A percentile compares a stretch with the other conserved stretches of the same genome.
These are phyloP conservation scores for Phaetusa simplex DNA, from an alignment of 2,113 vertebrate genomes.

Conservation along the genomic window DNA sequence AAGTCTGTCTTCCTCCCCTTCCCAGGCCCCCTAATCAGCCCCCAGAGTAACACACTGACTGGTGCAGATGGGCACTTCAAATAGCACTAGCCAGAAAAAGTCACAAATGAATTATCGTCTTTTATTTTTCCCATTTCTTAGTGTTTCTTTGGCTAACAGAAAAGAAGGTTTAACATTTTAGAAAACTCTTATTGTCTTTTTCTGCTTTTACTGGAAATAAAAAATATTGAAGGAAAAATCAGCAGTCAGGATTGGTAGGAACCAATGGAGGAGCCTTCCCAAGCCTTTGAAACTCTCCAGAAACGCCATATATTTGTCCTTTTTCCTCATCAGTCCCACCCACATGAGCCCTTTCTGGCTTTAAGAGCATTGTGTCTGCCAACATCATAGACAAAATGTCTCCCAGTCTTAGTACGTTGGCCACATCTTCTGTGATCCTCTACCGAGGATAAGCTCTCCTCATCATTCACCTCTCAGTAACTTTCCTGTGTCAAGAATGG, in stretches of 20 bases:
- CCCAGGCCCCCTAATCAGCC: not conserved
- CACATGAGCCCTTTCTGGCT: not conserved
- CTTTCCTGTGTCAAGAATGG: not conserved
- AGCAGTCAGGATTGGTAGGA: not conserved
- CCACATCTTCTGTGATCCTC: not conserved
- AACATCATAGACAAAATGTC: not conserved
- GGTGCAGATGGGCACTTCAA: not conserved
- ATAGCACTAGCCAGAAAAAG: not conserved
- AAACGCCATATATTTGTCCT: not conserved
- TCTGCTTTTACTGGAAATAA: not conserved
- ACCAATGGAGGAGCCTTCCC: not conserved
- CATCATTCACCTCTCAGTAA: not conserved
- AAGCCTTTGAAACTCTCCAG: not conserved
- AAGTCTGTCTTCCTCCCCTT: not conserved
- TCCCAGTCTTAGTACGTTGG: not conserved
- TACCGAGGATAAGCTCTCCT: not conserved
- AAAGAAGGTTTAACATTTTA: not conserved
- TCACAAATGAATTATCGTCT: not conserved
- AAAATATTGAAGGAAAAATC: not conserved
- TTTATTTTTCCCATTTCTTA: not conserved
- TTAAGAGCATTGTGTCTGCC: not conserved
- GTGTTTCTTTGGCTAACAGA: not conserved
- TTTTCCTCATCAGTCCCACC: not conserved
- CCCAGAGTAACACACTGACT: not conserved
- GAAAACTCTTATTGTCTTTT: not conserved